Evolutionary conservation across 2,888 invertebrate genomes (phyloP), one percentile per base, ranked within the genome.

Genomic region (Ferrisia virgata): DNA sequence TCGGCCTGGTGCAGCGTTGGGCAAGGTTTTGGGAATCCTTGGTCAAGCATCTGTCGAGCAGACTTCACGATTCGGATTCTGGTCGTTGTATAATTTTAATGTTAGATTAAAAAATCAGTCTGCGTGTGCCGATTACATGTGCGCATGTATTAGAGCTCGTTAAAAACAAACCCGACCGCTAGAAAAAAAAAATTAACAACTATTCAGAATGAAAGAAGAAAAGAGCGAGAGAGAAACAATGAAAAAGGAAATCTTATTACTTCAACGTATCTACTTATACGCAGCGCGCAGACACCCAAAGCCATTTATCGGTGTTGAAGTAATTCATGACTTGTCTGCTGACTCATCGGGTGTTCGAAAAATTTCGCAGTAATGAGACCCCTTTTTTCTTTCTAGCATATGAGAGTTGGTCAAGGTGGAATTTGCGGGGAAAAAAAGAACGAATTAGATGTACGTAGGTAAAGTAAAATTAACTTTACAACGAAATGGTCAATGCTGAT

Each of bases 251-350:
- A 64, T 64, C 58, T 64, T 64, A 64, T 64, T 64, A 64, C 18
- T 64, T 64, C 28, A 64, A 64, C 58, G 28, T 64, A 43, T 43
- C 47, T 47, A 47, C 47, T 47, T 47, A 18, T 18, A 47, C 47
- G 47, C 58, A 64, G 58, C 39, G 6, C 11, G 6, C 58, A 64
- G 58, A 64, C 58, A 64, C 58, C 58, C 28, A 28, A 25, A 64
- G 58, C 58, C 28, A 64, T 64, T 64, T 64, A 64, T 64, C 58
- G 58, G 58, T 64, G 58, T 64, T 64, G 25, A 28, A 64, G 58
- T 64, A 64, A 64, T 64, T 64, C 58, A 64, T 64, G 58, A 64
- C 58, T 64, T 64, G 58, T 64, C 58, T 64, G 58, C 58, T 64
- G 58, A 64, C 58, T 64, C 58, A 28, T 64, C 58, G 58, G 58